These are phyloP conservation scores for Parasteatoda lunata DNA, from an alignment of 2,888 invertebrate genomes.

Conservation along the genomic window DNA sequence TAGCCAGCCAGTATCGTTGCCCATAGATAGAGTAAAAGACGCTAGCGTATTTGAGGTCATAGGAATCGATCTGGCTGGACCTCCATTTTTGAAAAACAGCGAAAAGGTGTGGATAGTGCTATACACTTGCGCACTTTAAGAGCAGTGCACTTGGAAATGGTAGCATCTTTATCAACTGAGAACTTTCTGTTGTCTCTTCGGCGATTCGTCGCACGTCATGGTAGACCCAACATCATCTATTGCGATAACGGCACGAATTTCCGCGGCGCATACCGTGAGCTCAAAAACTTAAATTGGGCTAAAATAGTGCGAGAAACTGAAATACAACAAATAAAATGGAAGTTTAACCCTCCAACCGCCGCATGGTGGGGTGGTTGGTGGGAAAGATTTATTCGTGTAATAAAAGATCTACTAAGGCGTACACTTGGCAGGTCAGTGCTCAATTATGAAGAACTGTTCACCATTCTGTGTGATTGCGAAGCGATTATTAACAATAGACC, in stretches of 20 bases:
- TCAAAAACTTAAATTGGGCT: not conserved
- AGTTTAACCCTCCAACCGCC: not conserved
- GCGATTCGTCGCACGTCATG: not conserved
- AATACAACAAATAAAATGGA: not conserved
- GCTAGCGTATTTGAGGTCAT: not conserved
- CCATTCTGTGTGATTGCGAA: not conserved
- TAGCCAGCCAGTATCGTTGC: not conserved
- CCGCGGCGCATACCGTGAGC: not conserved
- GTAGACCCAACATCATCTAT: not conserved
- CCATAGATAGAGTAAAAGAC: not conserved
- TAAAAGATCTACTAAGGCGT: not conserved
- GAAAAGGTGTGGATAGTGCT: slow-evolving; percentile 7
- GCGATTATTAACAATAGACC: not conserved
- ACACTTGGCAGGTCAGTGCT: not conserved
- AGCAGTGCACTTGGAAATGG: slow-evolving; percentile 3
- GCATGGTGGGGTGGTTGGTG: not conserved
- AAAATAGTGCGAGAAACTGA: not conserved
- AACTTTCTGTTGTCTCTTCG: not conserved
- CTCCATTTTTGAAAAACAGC: not conserved
- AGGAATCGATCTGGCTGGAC: not conserved
- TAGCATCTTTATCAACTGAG: slow-evolving; percentile 1
- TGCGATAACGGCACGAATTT: not conserved
- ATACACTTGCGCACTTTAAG: not conserved
- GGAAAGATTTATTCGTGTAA: not conserved
- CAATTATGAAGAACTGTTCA: not conserved